A percentile compares a stretch with the other conserved stretches of the same genome.
Conservation (phyloP, 1,140 invertebrate genomes). For the Drosophila lacteicornis region DNA sequence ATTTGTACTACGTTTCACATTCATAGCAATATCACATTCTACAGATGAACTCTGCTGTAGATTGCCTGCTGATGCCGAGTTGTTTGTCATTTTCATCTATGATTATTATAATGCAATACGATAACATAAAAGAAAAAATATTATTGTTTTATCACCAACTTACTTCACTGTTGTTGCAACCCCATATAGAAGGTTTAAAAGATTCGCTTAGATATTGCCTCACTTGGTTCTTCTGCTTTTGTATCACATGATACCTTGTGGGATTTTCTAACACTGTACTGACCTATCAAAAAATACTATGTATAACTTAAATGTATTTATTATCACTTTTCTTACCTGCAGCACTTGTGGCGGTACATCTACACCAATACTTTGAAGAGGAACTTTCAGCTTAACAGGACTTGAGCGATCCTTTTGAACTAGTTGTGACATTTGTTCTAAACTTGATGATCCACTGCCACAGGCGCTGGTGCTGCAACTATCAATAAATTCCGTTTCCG, state of each 20-base stretch:
- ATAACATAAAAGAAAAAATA: not conserved
- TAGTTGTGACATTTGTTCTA: constrained; percentile 55
- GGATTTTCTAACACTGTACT: constrained; percentile 95
- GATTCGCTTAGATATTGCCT: constrained; percentile 93
- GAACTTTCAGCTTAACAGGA: constrained; percentile 86
- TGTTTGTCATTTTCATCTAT: constrained; percentile 41
- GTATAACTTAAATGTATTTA: not conserved
- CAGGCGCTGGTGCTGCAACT: constrained; percentile 52
- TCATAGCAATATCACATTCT: constrained; percentile 38
- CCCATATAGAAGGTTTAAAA: constrained; percentile 86
- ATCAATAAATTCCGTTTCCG: constrained; percentile 45
- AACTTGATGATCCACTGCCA: constrained; percentile 54
- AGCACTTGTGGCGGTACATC: constrained; percentile 93
- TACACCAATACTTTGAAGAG: constrained; percentile 87
- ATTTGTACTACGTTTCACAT: constrained; percentile 20
- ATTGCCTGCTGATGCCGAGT: constrained; percentile 55
- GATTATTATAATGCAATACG: not conserved
- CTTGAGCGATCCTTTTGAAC: constrained; percentile 54
- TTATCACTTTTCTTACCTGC: constrained; percentile 86
- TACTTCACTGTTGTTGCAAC: constrained; percentile 55
- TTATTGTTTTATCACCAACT: constrained; percentile 2
- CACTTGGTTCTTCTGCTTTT: constrained; percentile 95
- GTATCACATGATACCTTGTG: constrained; percentile 95
- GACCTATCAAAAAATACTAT: constrained; percentile 86
- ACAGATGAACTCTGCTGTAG: constrained; percentile 42